Evolutionary conservation across 2,888 invertebrate genomes (phyloP).

Genomic region (Sinodicranocentrus sp.): DNA sequence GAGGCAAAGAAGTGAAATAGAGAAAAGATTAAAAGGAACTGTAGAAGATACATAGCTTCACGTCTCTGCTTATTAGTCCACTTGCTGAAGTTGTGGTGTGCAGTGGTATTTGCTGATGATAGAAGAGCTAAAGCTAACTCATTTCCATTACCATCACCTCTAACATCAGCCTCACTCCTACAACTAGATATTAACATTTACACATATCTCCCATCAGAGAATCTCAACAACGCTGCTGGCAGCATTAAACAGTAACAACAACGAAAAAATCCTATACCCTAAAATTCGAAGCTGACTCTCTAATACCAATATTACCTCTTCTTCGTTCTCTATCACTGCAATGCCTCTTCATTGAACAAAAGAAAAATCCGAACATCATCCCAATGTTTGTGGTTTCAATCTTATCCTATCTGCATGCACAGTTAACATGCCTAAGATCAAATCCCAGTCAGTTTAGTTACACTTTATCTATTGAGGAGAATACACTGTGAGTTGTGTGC

Average conservation of each 20-base stretch:
- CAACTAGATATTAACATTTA: constrained; percentile 18
- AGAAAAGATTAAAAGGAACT: not conserved
- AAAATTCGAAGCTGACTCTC: not conserved
- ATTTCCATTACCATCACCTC: constrained; percentile 5
- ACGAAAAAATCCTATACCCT: constrained; percentile 1
- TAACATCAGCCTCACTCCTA: not conserved
- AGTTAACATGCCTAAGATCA: not conserved
- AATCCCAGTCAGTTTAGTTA: constrained; percentile 19
- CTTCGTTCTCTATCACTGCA: constrained; percentile 6
- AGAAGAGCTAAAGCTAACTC: constrained; percentile 23
- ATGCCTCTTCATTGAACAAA: constrained; percentile 28
- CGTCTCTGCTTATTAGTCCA: not conserved
- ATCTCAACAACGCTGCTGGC: constrained; percentile 22
- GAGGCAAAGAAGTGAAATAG: not conserved
- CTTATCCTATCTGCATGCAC: constrained; percentile 14
- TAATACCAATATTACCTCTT: not conserved
- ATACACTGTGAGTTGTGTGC: constrained; percentile 3
- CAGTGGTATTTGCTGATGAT: constrained; percentile 21
- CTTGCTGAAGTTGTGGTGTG: not conserved
- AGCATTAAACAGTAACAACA: not conserved
- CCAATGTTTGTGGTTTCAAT: constrained; percentile 45
- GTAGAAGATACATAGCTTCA: not conserved
- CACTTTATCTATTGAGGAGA: constrained; percentile 12
- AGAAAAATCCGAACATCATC: constrained; percentile 42
- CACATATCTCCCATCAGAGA: not conserved